phyloP scores from a whole-genome alignment of 35 echinoderm and acorn worm genomes.

The Nesometra sesokonis region DNA sequence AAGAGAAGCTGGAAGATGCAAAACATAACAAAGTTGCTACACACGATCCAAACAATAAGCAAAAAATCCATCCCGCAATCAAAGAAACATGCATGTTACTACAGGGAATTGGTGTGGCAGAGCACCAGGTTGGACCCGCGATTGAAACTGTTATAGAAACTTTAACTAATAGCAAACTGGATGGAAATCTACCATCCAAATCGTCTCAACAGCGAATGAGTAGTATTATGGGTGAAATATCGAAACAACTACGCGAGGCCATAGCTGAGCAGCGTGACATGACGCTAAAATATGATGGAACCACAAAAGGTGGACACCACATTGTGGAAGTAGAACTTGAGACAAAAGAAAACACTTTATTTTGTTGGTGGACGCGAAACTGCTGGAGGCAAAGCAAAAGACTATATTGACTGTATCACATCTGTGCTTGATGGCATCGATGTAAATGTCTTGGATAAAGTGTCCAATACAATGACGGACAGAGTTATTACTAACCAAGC shows the following conservation, averaged over 20 bases:
- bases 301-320: conserved; percentile 1
- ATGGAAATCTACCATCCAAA: background rate
- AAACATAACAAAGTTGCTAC: too few relatives aligned
- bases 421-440: background rate
- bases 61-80: background rate
- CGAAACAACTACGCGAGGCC: background rate
- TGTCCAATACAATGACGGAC: conserved; percentile 24
- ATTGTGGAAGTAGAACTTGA: conserved; percentile 7
- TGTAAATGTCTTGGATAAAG: background rate
- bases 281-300: conserved; percentile 42
- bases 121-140: background rate
- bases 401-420: conserved; percentile 22
- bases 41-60: too few relatives aligned
- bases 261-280: too few relatives aligned
- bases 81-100: background rate
- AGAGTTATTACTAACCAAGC: background rate
- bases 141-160: background rate
- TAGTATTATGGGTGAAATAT: background rate
- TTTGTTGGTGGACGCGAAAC: background rate
- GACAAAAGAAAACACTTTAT: background rate
- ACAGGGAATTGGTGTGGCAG: background rate
- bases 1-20: too few relatives aligned
- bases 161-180: background rate
- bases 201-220: background rate
- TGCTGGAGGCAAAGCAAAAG: conserved; percentile 10